Evolutionary conservation across 1,140 invertebrate species (phyloP), one percentile per base, ranked within the genome.

Genomic region (Riptortus pedestris): DNA sequence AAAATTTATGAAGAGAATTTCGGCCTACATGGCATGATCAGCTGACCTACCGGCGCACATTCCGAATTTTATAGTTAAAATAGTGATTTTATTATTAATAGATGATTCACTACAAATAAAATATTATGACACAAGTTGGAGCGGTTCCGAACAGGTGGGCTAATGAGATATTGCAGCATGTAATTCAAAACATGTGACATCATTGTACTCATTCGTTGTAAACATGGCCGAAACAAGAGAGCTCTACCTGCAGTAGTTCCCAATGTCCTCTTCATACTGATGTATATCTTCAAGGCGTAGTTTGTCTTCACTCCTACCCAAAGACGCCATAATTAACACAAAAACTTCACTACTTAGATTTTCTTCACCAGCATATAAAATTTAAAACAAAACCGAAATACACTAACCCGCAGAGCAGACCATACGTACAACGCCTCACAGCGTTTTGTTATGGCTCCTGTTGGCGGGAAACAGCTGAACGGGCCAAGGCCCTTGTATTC

Each of bases 381-480:
- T 62, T 64, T 57, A 18, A 62, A 48, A 66, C 66, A 67, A 67
- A 64, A 67, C 60, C 28, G 66, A 68, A 68, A 65, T 48, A 67
- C 67, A 63, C 64, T 62, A 62, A 66, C 63, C 59, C 64, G 51
- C 67, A 47, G 45, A 52, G 60, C 65, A 62, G 55, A 68, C 52
- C 60, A 59, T 67, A 69, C 66, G 68, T 65, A 66, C 69, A 66
- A 70, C 68, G 68, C 76, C 76, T 75, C 73, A 72, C 74, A 75
- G 76, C 73, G 74, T 78, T 79, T 77, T 77, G 79, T 79, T 80
- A 77, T 80, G 79, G 78, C 77, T 76, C 74, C 74, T 75, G 77
- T 80, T 81, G 79, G 79, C 80, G 80, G 80, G 80, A 82, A 82
- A 82, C 80, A 82, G 80, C 80, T 82, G 80, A 81, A 80, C 75